Base-by-base conservation (phyloP, 2,888 invertebrate species). In the Serripes groenlandicus region DNA sequence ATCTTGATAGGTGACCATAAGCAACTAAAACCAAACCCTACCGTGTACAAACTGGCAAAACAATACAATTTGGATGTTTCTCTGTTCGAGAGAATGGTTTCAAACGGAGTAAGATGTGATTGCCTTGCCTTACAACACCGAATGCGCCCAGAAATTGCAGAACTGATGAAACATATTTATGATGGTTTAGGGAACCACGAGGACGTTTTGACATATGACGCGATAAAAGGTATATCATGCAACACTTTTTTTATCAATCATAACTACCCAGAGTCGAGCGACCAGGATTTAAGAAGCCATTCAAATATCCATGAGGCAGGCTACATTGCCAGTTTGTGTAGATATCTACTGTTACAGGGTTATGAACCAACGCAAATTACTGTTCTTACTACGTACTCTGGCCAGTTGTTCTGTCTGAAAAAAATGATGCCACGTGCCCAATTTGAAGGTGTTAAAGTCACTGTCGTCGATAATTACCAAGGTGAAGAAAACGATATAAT, bases 1-100 rank as follows among this genome's bases (percentile, higher is more conserved):
- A 97, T 98, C 90, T 95, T 98, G 18, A 97, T 98, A 84, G 98
- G 94, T 64, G 97, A 98, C 94, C 98, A 98, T 93, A 96, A 97
- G 92, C 98, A 98, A 92, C 95, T 98, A 0, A 95, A 96, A 42
- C 98, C 98, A 0, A 96, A 96, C 28, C 96, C 97, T 0, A 96
- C 97, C 0, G 96, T 96, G 82, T 97, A 96, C 93, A 95, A 96
- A 64, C 94, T 97, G 74, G 96, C 96, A 1, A 96, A 95, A 89
- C 93, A 96, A 34, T 97, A 96, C 92, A 96, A 96, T 64, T 94
- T 97, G 78, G 97, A 97, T 82, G 95, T 97, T 70, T 98, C 97
- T 0, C 95, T 98, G 5, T 98, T 98, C 94, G 98, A 98, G 91
- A 96, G 97, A 15, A 96, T 98, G 96, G 95, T 97, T 3, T 95